phyloP scores from a whole-genome alignment of 1,140 invertebrate genomes.

The Lordiphosa stackelbergi region DNA sequence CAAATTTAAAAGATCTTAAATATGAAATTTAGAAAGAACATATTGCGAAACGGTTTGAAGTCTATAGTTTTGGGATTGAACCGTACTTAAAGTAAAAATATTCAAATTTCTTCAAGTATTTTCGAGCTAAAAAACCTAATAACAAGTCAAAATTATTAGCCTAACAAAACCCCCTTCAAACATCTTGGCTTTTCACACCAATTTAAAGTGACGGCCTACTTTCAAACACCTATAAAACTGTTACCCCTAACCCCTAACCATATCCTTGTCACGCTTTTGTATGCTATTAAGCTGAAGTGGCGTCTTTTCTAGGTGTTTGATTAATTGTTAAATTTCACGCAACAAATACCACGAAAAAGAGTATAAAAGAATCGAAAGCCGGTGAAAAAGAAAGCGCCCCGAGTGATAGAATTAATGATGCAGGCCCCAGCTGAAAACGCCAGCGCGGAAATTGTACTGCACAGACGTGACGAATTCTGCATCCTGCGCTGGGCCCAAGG shows the following conservation, averaged over 20 bases:
- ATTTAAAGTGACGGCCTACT: neutral
- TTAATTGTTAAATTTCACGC: constrained; percentile 75
- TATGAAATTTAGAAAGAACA: too few species aligned
- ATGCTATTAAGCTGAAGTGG: constrained; percentile 13
- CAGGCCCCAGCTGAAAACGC: constrained; percentile 43
- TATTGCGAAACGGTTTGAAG: too few species aligned
- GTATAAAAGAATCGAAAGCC: constrained; percentile 21
- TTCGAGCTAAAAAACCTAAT: too few species aligned
- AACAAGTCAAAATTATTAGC: too few species aligned
- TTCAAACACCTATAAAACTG: neutral
- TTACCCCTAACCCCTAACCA: constrained; percentile 15
- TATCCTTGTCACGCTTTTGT: constrained; percentile 65
- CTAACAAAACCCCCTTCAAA: too few species aligned
- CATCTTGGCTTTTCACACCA: too few species aligned
- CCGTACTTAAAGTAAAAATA: too few species aligned
- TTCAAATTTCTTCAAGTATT: too few species aligned
- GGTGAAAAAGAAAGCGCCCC: constrained; percentile 48
- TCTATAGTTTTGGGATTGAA: too few species aligned
- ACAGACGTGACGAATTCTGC: constrained; percentile 49
- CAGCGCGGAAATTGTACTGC: constrained; percentile 54
- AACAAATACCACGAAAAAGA: constrained; percentile 49
- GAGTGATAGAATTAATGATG: constrained; percentile 66
- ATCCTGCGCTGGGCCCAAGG: constrained; percentile 40
- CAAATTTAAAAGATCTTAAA: too few species aligned
- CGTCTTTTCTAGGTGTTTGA: constrained; percentile 51